Percentiles rank a stretch among this genome's conserved stretches.
Conservation (phyloP, 2,797 vertebrate species). For the Sardinella longiceps region DNA sequence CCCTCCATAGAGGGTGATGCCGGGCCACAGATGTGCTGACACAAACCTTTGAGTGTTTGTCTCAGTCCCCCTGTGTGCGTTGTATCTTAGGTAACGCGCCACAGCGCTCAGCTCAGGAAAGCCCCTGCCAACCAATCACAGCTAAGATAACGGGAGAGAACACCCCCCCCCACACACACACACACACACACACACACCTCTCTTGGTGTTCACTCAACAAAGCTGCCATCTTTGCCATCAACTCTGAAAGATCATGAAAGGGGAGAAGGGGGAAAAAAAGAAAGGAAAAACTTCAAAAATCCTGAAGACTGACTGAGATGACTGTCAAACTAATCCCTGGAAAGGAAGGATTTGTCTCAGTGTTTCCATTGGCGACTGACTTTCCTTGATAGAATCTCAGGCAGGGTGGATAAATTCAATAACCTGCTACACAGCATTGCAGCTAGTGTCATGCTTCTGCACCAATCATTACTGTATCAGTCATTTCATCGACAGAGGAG, state of each 20-base stretch:
- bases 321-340: background rate
- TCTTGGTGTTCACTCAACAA: background rate
- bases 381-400: background rate
- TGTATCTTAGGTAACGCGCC: conserved; percentile 4
- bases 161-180: background rate
- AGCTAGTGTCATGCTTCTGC: background rate
- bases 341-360: background rate
- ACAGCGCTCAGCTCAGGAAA: conserved; percentile 4
- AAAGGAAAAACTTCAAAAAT: background rate
- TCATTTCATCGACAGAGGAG: background rate
- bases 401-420: background rate
- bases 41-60: conserved; percentile 18
- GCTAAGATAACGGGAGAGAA: background rate
- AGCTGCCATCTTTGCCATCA: background rate
- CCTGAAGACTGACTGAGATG: background rate
- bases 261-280: no score
- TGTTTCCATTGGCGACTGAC: background rate
- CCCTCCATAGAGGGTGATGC: background rate
- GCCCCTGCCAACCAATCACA: conserved; percentile 11
- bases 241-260: background rate
- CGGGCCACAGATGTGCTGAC: background rate
- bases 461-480: background rate
- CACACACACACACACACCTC: no score
- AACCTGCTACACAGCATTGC: background rate
- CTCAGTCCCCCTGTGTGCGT: background rate